Evolutionary conservation across 2,888 invertebrate genomes (phyloP), one percentile per base, ranked within the genome.

Genomic region (Torymus texanus): DNA sequence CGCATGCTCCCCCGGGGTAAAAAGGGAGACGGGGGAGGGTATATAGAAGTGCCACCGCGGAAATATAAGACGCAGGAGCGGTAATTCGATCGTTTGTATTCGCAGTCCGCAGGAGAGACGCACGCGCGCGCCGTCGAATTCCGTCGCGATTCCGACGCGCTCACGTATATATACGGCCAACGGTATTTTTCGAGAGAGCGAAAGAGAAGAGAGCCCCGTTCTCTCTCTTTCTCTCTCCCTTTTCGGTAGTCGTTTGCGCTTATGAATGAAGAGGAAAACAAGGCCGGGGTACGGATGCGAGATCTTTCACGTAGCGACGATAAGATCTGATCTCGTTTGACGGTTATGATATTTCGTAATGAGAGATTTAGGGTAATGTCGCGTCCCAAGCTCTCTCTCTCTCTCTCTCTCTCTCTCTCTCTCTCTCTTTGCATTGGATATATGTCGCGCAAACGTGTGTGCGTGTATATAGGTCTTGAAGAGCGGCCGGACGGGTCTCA

Each of bases 51-150:
- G n/a, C 12, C 55, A 51, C 50, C 58, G 61, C n/a, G 21, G 63
- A 65, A 55, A 72, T 59, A 78, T 66, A 78, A 63, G 61, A 53
- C 53, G 53, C 16, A 12, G 24, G 21, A 14, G 18, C 59, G 58
- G 81, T 88, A 88, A 88, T 88, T 84, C 85, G 87, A 85, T 87
- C 86, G 84, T 88, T 88, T 86, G 88, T 88, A 88, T 88, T 88
- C 88, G 84, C 82, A 79, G 83, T 83, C 82, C 84, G 84, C 41
- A 41, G 41, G 41, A 41, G 41, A 41, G 41, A 41, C 41, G 82
- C 50, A 59, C 18, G 21, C 41, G 82, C 50, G 66, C 18, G n/a
- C 41, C 41, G 41, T 41, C 41, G 41, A 41, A 41, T 51, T 56
- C 24, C 51, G 62, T 58, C 18, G n/a, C 59, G 78, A 67, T 61